phyloP scores from a whole-genome alignment of 2,888 invertebrate species.

The Drosophila cracens region DNA sequence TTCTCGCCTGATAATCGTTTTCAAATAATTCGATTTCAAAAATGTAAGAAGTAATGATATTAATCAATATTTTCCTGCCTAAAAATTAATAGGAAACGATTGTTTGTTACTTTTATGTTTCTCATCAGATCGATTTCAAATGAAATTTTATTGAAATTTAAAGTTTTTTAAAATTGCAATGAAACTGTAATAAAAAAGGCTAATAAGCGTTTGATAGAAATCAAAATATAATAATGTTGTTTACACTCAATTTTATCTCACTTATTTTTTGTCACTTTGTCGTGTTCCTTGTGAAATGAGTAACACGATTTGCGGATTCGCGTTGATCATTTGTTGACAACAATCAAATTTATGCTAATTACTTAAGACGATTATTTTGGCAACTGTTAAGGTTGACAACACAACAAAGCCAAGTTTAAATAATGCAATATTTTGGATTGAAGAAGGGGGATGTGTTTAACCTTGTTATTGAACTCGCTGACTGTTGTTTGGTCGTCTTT shows the following conservation, averaged over 20 bases:
- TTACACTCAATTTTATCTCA: neutral
- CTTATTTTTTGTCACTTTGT: neutral
- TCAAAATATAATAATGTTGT: neutral
- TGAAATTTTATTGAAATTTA: neutral
- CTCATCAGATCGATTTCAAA: neutral
- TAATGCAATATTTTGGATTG: constrained; percentile 10
- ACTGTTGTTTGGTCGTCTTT: neutral
- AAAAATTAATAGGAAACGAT: neutral
- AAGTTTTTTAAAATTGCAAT: neutral
- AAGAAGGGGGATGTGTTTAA: constrained; percentile 35
- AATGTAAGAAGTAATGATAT: neutral
- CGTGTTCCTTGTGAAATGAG: neutral
- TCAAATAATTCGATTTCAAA: neutral
- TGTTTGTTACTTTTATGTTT: neutral
- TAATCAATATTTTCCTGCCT: neutral
- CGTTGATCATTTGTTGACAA: constrained; percentile 38
- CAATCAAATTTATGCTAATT: constrained; percentile 60
- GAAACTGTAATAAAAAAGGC: neutral
- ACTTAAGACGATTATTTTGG: constrained; percentile 58
- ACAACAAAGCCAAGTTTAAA: constrained; percentile 40
- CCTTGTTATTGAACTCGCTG: constrained; percentile 74
- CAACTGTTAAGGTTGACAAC: constrained; percentile 28
- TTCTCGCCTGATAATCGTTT: neutral
- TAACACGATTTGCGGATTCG: constrained; percentile 6
- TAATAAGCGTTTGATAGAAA: neutral